Base-by-base conservation (phyloP, 2,113 vertebrate species). In the Lepidothrix coronata region DNA sequence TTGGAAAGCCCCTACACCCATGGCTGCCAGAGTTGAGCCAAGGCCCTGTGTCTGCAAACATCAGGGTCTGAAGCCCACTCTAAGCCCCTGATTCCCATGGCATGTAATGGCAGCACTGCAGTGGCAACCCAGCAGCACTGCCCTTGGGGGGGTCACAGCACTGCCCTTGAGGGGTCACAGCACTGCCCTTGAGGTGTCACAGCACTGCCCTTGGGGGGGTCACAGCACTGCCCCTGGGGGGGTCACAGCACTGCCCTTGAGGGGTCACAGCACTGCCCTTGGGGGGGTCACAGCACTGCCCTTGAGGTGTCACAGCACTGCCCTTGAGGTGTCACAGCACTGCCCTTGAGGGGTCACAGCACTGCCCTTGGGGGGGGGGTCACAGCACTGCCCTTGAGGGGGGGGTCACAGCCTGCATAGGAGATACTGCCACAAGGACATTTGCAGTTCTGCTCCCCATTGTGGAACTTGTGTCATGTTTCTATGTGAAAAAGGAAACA, bases 401-500 rank as follows among this genome's bases (percentile, higher is more conserved):
- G 49, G 43, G 35, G 28, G 19, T 39, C 7, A 12, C 14, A 77
- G 77, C 65, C 48, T 52, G 4, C 4, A 7, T 0, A 68, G 41
- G 44, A 65, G 48, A 85, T 1, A 41, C 25, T 66, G 89, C 41
- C 68, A 76, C 67, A 80, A 12, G 24, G 33, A 37, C 57, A 51
- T 12, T 1, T 24, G 63, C 57, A 46, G 28, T 13, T 52, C 43
- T 89, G 74, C 66, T 61, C 44, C 52, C 74, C 39, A 6, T 3
- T 63, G 65, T 52, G 93, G 43, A 67, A 49, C 55, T 67, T 0
- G 2, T 35, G 41, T n/a, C 59, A 73, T 0, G 0, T 59, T 59
- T 44, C 44, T 17, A 9, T 10, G 21, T 19, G 30, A 25, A 61
- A 43, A 75, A 43, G 28, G 59, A 27, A 70, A 70, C 0, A 0